Percentiles rank a stretch among this genome's conserved stretches.
Evolutionary conservation across 2,888 invertebrate genomes (phyloP).

Genomic region (Adelphocoris suturalis): DNA sequence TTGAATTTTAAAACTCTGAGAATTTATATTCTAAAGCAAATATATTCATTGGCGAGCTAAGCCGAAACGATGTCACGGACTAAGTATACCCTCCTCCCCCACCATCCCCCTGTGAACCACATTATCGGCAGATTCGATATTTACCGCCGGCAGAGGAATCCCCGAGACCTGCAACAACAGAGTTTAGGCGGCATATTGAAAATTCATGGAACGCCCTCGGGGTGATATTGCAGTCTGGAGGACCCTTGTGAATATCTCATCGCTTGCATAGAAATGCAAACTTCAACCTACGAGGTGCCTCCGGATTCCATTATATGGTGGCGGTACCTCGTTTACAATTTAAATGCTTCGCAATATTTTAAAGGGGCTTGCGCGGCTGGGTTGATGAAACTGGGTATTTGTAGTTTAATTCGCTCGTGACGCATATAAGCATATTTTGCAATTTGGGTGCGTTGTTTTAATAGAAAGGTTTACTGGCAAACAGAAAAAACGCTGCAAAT

Average conservation of each 20-base stretch:
- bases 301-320: not conserved
- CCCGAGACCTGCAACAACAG: constrained; percentile 4
- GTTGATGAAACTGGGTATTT: no score
- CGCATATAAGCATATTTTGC: no score
- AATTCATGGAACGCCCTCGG: not conserved
- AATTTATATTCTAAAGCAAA: no score
- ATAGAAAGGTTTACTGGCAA: no score
- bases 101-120: not conserved
- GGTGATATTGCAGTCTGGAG: constrained; percentile 23
- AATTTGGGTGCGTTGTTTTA: no score
- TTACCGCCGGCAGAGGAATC: not conserved
- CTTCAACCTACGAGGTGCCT: constrained; percentile 18
- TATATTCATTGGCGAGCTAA: not conserved
- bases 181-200: constrained; percentile 1
- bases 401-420: no score
- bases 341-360: not conserved
- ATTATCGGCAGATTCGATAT: constrained; percentile 34
- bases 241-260: constrained; percentile 31
- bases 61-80: not conserved
- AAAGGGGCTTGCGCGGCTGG: no score
- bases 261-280: constrained; percentile 20
- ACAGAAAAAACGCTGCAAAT: no score
- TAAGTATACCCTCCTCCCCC: not conserved
- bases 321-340: not conserved
- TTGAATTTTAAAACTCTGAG: no score